phyloP scores from a whole-genome alignment of 2,888 invertebrate genomes.

The Heteromurus nitidus region DNA sequence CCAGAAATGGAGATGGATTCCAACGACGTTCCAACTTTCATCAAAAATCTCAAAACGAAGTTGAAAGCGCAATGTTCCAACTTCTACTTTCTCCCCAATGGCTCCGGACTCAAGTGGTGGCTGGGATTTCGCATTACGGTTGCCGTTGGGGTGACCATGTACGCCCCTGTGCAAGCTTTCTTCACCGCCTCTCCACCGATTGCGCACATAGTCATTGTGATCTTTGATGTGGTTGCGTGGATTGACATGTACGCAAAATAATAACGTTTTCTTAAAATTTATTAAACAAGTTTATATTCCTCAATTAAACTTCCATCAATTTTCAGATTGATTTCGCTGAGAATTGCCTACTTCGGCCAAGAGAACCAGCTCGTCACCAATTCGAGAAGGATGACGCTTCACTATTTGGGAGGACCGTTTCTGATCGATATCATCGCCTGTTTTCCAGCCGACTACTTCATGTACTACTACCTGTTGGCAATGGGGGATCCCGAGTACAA shows the following conservation, averaged over 20 bases:
- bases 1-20: background rate
- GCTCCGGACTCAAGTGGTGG: slow-evolving; percentile 65
- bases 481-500: slow-evolving; percentile 21
- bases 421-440: slow-evolving; percentile 65
- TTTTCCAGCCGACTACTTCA: slow-evolving; percentile 66
- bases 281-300: background rate
- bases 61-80: background rate
- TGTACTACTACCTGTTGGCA: slow-evolving; percentile 19
- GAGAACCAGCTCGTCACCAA: slow-evolving; percentile 64
- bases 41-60: background rate
- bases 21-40: background rate
- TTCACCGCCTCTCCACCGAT: slow-evolving; percentile 62
- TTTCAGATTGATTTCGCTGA: slow-evolving; percentile 43
- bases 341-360: slow-evolving; percentile 62
- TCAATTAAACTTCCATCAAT: background rate
- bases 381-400: slow-evolving; percentile 41
- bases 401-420: slow-evolving; percentile 70
- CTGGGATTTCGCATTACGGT: slow-evolving; percentile 60
- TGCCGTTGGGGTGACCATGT: slow-evolving; percentile 49
- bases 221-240: slow-evolving; percentile 70
- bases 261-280: background rate
- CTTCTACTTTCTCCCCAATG: slow-evolving; percentile 59
- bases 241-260: slow-evolving; percentile 61
- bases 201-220: slow-evolving; percentile 31
- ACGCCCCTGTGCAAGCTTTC: slow-evolving; percentile 57